Evolutionary conservation across 2,797 vertebrate species (phyloP).

Genomic region (Neosalanx taihuensis): DNA sequence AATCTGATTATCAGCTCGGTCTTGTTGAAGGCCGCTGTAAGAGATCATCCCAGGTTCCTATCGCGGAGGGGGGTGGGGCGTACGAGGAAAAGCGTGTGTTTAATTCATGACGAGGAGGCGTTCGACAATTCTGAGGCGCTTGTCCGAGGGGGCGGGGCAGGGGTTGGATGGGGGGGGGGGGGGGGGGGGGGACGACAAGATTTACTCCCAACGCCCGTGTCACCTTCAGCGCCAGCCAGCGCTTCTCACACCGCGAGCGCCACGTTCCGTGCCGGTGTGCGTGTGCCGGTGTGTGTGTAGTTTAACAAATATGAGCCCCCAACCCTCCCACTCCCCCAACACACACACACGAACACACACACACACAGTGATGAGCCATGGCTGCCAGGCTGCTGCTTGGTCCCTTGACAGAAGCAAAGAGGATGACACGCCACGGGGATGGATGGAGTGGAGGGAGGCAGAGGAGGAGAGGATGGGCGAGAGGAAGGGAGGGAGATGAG

Average conservation of each 20-base stretch:
- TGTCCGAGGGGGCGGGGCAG: not conserved
- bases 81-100: slow-evolving; percentile 13
- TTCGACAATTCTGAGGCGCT: slow-evolving; percentile 38
- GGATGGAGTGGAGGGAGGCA: not conserved
- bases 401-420: slow-evolving; percentile 4
- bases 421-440: not conserved
- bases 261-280: not conserved
- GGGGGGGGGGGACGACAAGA: not conserved
- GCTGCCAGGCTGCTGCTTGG: not conserved
- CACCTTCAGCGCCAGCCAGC: slow-evolving; percentile 20
- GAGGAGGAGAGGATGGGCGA: not conserved
- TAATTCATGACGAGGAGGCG: slow-evolving; percentile 41
- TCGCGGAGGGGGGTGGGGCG: not conserved
- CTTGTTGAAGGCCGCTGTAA: slow-evolving; percentile 10
- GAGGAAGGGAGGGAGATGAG: not conserved
- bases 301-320: not conserved
- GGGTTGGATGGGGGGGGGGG: not conserved
- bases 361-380: not conserved
- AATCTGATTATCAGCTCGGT: slow-evolving; percentile 35
- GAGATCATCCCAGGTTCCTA: slow-evolving; percentile 7
- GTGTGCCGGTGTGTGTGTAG: not conserved
- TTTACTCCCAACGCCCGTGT: slow-evolving; percentile 33
- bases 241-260: slow-evolving; percentile 10
- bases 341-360: not conserved
- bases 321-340: not conserved